Conservation (phyloP, 1,140 invertebrate genomes). For the Chironomus striatipennis region DNA sequence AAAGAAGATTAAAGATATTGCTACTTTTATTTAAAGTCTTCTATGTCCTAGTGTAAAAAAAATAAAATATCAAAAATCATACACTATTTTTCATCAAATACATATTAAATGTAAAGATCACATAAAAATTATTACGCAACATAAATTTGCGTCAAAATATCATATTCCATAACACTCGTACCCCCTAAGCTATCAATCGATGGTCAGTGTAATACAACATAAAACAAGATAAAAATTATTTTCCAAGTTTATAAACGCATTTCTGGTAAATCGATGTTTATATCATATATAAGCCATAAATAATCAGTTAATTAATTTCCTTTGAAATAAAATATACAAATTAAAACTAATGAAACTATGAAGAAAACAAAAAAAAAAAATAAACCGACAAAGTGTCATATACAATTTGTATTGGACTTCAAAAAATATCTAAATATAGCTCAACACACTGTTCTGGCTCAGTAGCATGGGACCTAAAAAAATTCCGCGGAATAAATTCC, state of each 20-base stretch:
- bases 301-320: too few relatives aligned
- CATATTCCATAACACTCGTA: not conserved
- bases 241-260: too few relatives aligned
- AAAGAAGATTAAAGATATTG: too few relatives aligned
- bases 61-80: not conserved
- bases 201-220: not conserved
- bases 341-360: not conserved
- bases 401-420: not conserved
- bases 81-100: not conserved
- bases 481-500: too few relatives aligned
- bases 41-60: too few relatives aligned
- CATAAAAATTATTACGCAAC: not conserved
- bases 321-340: too few relatives aligned
- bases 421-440: not conserved
- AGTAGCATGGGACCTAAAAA: too few relatives aligned
- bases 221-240: too few relatives aligned
- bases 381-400: not conserved
- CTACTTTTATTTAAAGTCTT: too few relatives aligned
- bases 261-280: too few relatives aligned
- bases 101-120: not conserved
- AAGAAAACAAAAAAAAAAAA: not conserved
- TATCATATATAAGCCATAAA: too few relatives aligned
- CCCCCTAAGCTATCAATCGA: not conserved
- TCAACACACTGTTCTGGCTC: too few relatives aligned
- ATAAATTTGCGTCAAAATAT: slow-evolving; percentile 8